A percentile compares a stretch with the other conserved stretches of the same genome.
Conservation (phyloP, 2,113 vertebrate species). For the Anser brachyrhynchus region DNA sequence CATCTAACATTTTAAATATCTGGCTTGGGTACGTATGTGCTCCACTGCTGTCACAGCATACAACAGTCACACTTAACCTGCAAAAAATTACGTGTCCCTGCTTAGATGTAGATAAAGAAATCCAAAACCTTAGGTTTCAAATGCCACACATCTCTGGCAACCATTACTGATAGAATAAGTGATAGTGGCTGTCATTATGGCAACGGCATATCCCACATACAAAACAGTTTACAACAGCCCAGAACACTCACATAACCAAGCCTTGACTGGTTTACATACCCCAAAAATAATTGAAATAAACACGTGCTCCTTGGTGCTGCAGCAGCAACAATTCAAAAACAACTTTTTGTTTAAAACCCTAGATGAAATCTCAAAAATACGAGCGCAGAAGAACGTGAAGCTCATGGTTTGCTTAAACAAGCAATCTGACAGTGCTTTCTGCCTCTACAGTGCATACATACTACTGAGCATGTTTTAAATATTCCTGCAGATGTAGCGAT, state of each 20-base stretch:
- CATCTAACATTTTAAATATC: background rate
- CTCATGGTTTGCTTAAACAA: background rate
- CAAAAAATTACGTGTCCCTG: background rate
- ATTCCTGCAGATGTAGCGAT: background rate
- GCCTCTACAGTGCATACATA: background rate
- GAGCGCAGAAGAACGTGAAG: background rate
- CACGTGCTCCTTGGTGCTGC: background rate
- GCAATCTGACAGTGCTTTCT: background rate
- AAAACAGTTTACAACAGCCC: background rate
- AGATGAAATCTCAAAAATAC: background rate
- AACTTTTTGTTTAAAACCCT: background rate
- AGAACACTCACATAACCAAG: background rate
- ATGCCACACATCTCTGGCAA: background rate
- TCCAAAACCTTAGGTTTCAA: background rate
- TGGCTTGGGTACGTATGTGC: background rate
- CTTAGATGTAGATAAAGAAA: background rate
- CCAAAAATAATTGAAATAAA: accelerated
- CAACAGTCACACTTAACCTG: accelerated
- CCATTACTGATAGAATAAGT: background rate
- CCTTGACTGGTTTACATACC: background rate
- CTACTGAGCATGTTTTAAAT: background rate
- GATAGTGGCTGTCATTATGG: background rate
- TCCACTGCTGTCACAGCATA: background rate
- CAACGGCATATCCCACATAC: background rate
- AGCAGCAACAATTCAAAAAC: background rate